phyloP scores from a whole-genome alignment of 2,113 vertebrate genomes.

The Potamarius usumacintae region DNA sequence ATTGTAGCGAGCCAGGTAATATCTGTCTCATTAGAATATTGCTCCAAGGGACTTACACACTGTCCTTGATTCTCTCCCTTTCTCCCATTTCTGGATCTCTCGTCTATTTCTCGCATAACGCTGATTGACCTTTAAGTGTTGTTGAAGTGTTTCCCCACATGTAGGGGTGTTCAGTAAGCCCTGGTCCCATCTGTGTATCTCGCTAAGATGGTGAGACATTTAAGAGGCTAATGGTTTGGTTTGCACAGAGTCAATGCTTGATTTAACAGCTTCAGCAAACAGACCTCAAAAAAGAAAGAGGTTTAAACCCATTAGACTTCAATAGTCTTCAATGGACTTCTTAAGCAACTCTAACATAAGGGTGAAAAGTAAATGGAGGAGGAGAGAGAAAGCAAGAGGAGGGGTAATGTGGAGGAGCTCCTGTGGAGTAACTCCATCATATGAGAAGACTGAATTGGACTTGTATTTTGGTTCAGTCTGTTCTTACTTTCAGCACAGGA shows the following conservation, averaged over 20 bases:
- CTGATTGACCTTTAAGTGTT: conserved; percentile 39
- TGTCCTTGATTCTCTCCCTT: conserved; percentile 6
- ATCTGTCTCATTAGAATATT: conserved; percentile 53
- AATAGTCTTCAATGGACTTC: conserved; percentile 30
- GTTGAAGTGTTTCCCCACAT: conserved; percentile 18
- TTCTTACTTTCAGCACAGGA: background rate
- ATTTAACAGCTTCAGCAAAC: conserved; percentile 52
- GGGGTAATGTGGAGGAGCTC: background rate
- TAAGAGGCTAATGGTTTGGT: conserved; percentile 47
- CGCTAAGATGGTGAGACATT: conserved; percentile 40
- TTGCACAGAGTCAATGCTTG: conserved; percentile 39
- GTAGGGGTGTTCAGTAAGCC: conserved; percentile 41
- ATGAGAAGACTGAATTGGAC: background rate
- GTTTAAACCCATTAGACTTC: conserved; percentile 45
- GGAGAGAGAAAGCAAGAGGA: background rate
- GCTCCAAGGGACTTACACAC: conserved; percentile 30
- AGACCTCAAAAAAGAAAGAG: conserved; percentile 47
- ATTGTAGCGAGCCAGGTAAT: conserved; percentile 53
- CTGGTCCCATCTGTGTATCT: conserved; percentile 21
- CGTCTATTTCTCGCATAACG: conserved; percentile 18
- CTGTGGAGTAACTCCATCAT: background rate
- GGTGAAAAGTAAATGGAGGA: conserved; percentile 32
- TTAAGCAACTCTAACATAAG: conserved; percentile 46
- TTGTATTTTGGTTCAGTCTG: background rate
- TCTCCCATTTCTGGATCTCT: background rate